Evolutionary conservation across 64 coral and sea anemone species (phyloP), one percentile per base, ranked within the genome.

Genomic region (Porites australiensis): DNA sequence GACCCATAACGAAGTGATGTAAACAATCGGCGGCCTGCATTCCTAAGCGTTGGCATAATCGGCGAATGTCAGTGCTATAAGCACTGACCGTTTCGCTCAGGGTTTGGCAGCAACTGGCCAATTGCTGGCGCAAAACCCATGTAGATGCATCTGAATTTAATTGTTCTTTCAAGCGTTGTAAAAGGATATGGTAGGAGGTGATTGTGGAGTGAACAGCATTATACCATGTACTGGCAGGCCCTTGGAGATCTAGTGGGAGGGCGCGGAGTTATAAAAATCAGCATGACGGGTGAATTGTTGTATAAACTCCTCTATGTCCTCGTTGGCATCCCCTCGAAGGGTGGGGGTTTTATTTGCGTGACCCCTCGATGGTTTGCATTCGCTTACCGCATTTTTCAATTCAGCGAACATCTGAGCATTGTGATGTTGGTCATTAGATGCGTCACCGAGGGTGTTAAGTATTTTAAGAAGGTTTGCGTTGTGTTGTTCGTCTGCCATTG

Each of bases 111-210:
- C 85, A 44, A 12, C 73, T 44, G 15, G 18, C 50, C 18, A 87
- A 15, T 70, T 87, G 50, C 20, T 87, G 64, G 9, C 85, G 15
- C 5, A 87, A 50, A 5, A 87, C 9, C 66, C 70, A 87, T 6
- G 70, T 52, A 0, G 18, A 11, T 1, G 85, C 15, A 22, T 4
- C 13, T 0, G 85, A 87, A 5, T 65, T 13, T 7, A 87, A 87
- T 19, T 44, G 85, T 2, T 15, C 45, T 57, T 45, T 55, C 45
- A 87, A 22, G 1, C 13, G 52, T 13, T 9, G 52, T 2, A 50
- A 55, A 16, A 57, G 50, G 23, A 72, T n/a, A 12, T 73, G 50
- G n/a, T 72, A 22, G 8, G 48, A 52, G 18, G 44, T 16, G 19
- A 54, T 53, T 49, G 48, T n/a, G n/a, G n/a, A n/a, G n/a, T n/a